A percentile compares a stretch with the other conserved stretches of the same genome.
phyloP scores from a whole-genome alignment of 2,797 vertebrate genomes.

The Trichosurus vulpecula region DNA sequence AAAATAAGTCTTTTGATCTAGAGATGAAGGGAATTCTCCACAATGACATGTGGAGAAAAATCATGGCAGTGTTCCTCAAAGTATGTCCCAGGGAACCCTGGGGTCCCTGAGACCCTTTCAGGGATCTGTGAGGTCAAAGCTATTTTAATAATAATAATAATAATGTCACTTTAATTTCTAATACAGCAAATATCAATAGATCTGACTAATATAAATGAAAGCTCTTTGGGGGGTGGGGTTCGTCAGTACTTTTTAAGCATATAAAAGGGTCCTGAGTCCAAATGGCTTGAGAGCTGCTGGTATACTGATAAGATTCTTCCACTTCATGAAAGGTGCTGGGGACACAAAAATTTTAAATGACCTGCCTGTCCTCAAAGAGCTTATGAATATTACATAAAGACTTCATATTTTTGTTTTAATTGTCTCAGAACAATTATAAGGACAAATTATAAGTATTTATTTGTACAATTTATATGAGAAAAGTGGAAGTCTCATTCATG shows the following conservation, averaged over 20 bases:
- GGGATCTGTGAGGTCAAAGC: neutral
- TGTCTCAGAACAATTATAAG: constrained; percentile 8
- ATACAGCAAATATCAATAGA: constrained; percentile 2
- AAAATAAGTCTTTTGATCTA: neutral
- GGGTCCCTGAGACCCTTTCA: neutral
- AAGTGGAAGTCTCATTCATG: neutral
- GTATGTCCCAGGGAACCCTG: neutral
- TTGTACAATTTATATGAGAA: neutral
- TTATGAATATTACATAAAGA: neutral
- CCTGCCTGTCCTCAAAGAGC: neutral
- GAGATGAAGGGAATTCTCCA: neutral
- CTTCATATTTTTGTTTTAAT: constrained; percentile 35
- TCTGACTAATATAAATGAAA: neutral
- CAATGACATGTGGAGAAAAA: neutral
- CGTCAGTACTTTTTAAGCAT: neutral
- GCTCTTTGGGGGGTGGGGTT: neutral
- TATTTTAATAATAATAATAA: neutral
- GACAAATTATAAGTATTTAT: constrained; percentile 1
- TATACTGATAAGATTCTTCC: neutral
- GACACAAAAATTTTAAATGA: neutral
- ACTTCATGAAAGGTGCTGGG: neutral
- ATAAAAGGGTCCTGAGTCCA: neutral
- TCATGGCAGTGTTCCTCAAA: neutral
- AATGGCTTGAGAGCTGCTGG: neutral
- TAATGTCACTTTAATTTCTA: neutral